phyloP scores from a whole-genome alignment of 2,113 vertebrate genomes.

The Crotalus horridus region DNA sequence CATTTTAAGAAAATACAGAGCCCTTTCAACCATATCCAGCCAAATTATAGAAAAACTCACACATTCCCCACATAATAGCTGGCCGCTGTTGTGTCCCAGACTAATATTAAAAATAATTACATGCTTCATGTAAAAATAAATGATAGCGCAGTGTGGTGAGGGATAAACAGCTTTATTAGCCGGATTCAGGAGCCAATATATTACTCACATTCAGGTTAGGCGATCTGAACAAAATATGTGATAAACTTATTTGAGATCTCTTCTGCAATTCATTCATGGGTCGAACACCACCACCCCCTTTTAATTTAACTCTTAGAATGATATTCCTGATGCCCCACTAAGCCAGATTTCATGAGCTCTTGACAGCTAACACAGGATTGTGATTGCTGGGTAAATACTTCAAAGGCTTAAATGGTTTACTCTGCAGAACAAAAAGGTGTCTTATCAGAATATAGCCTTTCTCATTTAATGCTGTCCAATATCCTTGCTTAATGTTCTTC shows the following conservation, averaged over 20 bases:
- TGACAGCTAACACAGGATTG: not conserved
- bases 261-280: not conserved
- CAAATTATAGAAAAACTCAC: conserved; percentile 52
- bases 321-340: not conserved
- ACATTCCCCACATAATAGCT: conserved; percentile 30
- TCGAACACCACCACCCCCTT: not conserved
- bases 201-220: accelerated
- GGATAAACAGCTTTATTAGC: not conserved
- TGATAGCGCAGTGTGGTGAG: not conserved
- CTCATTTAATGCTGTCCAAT: not conserved
- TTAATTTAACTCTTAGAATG: not conserved
- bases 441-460: not conserved
- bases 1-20: conserved; percentile 32
- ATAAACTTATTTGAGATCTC: not conserved
- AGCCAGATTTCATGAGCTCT: not conserved
- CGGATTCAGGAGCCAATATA: not conserved
- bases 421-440: not conserved
- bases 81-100: not conserved
- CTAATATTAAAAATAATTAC: not conserved
- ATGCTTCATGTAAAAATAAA: not conserved
- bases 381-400: not conserved
- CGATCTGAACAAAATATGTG: not conserved
- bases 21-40: conserved; percentile 58
- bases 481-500: not conserved
- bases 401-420: not conserved